phyloP scores from a whole-genome alignment of 2,888 invertebrate genomes.

The Rhamphomyia laevipes region DNA sequence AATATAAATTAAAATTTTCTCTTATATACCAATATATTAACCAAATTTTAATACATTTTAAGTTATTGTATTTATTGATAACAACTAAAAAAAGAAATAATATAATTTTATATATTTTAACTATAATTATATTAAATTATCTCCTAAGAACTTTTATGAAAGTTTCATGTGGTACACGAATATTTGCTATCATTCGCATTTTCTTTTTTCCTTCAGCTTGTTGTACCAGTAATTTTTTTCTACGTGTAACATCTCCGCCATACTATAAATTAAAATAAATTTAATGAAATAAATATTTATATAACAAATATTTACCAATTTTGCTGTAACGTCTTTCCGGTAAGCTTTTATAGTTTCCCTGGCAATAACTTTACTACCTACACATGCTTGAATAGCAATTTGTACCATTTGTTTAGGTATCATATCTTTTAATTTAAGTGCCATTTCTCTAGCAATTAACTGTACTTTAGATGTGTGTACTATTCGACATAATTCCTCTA shows the following conservation, averaged over 20 bases:
- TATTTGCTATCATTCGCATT: conserved; percentile 83
- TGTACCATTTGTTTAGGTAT: conserved; percentile 83
- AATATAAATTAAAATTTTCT: too few species aligned
- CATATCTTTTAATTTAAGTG: conserved; percentile 63
- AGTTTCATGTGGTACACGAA: conserved; percentile 82
- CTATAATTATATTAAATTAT: conserved; percentile 30
- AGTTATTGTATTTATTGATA: too few species aligned
- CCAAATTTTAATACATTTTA: too few species aligned
- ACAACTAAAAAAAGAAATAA: too few species aligned
- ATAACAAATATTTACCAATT: conserved; percentile 53
- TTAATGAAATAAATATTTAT: conserved; percentile 1
- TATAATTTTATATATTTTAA: too few species aligned
- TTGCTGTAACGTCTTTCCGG: conserved; percentile 87
- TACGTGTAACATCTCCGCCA: conserved; percentile 83
- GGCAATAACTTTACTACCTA: conserved; percentile 66
- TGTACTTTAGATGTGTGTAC: conserved; percentile 61
- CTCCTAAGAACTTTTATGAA: conserved; percentile 84
- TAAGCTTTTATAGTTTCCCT: conserved; percentile 78
- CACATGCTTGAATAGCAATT: conserved; percentile 76
- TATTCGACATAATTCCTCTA: conserved; percentile 77
- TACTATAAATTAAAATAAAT: conserved; percentile 47
- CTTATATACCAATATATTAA: too few species aligned
- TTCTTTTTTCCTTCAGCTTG: conserved; percentile 92
- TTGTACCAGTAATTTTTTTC: conserved; percentile 75
- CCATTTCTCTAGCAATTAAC: conserved; percentile 53